Evolutionary conservation across 2,113 vertebrate species (phyloP), one percentile per base, ranked within the genome.

Genomic region (Pteruthius melanotis): DNA sequence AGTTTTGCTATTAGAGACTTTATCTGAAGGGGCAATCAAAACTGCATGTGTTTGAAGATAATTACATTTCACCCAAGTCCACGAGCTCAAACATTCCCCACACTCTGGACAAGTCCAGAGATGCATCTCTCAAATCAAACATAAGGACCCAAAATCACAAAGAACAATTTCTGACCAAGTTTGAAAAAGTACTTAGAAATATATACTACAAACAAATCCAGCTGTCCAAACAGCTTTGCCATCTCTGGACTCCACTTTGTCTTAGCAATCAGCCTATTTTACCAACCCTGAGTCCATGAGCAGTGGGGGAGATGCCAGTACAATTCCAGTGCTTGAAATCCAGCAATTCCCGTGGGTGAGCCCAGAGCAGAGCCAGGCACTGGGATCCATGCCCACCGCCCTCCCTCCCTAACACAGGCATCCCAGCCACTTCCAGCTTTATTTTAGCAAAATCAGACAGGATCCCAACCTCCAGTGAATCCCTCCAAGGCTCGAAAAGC

Each of bases 191-290:
- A 71, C 33, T 74, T 40, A 6, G 74, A 91, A 92, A 88, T 59
- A 93, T 2, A 70, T 8, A 17, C 37, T 54, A 33, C 47, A 85
- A 77, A 91, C 60, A 82, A 94, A 89, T 30, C 70, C 82, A 96
- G 71, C 75, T 93, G 90, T 89, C 83, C 57, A 87, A 92, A 84
- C 47, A 90, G 64, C 22, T 39, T 12, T 47, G 65, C 82, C 68
- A 83, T 47, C 59, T 68, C 63, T 27, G 3, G 1, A 2, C 17
- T 63, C 13, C 39, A 30, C 52, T 30, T 3, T 26, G 28, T 26
- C 47, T 64, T 27, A 23, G 14, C 53, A 47, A 23, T 28, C 52
- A 56, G 44, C 17, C 2, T 2, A 27, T 21, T 69, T 77, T 13
- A 77, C 13, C 53, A 37, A 19, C 22, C 53, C 70, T 33, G 59